Evolutionary conservation across 2,797 vertebrate species (phyloP).

Genomic region (Mastacembelus armatus): DNA sequence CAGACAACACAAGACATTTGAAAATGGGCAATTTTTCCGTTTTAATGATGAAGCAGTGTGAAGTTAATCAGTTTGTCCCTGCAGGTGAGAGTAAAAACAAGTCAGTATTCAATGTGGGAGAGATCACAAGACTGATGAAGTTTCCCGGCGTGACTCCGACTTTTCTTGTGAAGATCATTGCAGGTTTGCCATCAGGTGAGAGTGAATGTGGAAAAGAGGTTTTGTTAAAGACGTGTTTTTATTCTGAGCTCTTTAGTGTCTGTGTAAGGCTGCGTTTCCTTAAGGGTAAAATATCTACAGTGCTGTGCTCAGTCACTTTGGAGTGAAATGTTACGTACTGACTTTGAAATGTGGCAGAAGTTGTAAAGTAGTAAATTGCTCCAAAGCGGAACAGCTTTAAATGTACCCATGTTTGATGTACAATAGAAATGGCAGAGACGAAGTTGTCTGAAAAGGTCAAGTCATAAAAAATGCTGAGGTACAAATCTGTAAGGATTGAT

Average conservation of each 20-base stretch:
- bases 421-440: neutral
- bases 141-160: conserved; percentile 86
- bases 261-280: too few species aligned
- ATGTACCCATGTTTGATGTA: neutral
- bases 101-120: conserved; percentile 87
- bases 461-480: neutral
- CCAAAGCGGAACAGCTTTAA: too few species aligned
- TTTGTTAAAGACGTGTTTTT: neutral
- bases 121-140: conserved; percentile 88
- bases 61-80: too few species aligned
- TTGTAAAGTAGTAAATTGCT: too few species aligned
- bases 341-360: too few species aligned
- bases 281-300: too few species aligned
- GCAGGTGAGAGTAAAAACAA: conserved; percentile 58
- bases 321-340: too few species aligned
- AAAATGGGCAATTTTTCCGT: too few species aligned
- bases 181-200: conserved; percentile 91
- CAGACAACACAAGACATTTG: too few species aligned
- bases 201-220: neutral
- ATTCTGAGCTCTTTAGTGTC: too few species aligned
- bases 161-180: conserved; percentile 89
- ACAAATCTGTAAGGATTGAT: neutral
- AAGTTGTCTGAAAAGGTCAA: neutral
- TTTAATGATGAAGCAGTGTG: too few species aligned
- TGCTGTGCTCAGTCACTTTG: too few species aligned